phyloP scores from a whole-genome alignment of 2,113 vertebrate species.

The Pomatorhinus ruficollis region DNA sequence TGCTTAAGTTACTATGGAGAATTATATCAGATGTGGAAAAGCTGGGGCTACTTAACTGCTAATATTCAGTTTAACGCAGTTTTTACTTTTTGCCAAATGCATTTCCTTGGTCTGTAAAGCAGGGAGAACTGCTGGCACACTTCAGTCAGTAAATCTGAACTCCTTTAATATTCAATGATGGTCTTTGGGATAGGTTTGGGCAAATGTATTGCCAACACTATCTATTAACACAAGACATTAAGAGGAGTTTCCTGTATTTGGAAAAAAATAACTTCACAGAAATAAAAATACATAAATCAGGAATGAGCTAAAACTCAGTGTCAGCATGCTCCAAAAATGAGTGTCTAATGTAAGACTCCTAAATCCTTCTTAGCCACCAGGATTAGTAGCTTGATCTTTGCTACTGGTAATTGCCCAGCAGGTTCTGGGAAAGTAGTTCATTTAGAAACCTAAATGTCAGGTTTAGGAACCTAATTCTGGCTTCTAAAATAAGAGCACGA shows the following conservation, averaged over 20 bases:
- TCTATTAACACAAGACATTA: background rate
- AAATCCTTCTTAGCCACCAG: constrained; percentile 3
- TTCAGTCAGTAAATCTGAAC: background rate
- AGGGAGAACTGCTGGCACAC: background rate
- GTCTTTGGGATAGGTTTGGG: background rate
- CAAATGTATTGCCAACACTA: background rate
- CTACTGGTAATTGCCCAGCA: background rate
- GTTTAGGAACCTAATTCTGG: background rate
- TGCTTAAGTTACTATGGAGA: background rate
- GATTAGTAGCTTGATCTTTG: constrained; percentile 43
- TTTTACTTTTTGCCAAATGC: background rate
- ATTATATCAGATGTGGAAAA: background rate
- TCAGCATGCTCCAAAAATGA: background rate
- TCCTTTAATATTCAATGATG: background rate
- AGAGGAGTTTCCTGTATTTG: background rate
- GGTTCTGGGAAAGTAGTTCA: background rate
- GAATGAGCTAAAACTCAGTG: background rate
- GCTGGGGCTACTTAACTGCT: background rate
- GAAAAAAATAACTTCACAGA: background rate
- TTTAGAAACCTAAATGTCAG: background rate
- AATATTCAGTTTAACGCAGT: background rate
- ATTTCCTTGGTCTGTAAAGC: background rate
- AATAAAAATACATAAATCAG: background rate
- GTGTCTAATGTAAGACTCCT: constrained; percentile 10
- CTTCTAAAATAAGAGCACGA: background rate